Evolutionary conservation across 1,140 invertebrate species (phyloP).

Genomic region (Cecropterus lyciades): DNA sequence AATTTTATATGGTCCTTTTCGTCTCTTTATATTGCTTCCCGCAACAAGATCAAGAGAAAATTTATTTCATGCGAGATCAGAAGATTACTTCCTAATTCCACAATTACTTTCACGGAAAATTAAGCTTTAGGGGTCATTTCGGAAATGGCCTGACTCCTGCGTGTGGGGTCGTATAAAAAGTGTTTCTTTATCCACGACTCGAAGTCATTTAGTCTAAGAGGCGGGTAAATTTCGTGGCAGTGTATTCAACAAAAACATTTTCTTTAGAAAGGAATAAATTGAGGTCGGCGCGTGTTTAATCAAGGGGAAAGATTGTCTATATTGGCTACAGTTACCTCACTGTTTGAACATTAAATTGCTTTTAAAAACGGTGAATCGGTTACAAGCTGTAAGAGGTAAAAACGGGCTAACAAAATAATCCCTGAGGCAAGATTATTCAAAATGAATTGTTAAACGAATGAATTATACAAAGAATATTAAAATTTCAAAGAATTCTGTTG

Average conservation of each 20-base stretch:
- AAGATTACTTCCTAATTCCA: conserved; percentile 23
- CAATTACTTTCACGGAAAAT: conserved; percentile 29
- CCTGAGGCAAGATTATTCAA: too few relatives aligned
- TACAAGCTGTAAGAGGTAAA: neutral
- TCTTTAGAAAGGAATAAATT: conserved; percentile 23
- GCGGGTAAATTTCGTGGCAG: neutral
- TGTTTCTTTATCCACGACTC: conserved; percentile 5
- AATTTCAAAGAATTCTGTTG: too few relatives aligned
- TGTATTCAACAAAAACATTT: conserved; percentile 17
- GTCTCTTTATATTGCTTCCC: conserved; percentile 7
- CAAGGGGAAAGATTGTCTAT: conserved; percentile 22
- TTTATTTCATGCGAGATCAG: conserved; percentile 18
- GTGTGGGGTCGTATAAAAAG: conserved; percentile 10
- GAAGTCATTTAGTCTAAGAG: conserved; percentile 11
- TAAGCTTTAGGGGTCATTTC: conserved; percentile 12
- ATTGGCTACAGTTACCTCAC: conserved; percentile 10
- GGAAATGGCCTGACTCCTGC: conserved; percentile 15
- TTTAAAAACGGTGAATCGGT: neutral
- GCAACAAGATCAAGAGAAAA: conserved; percentile 19
- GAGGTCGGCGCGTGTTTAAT: conserved; percentile 19
- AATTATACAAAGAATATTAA: too few relatives aligned
- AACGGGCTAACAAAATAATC: neutral
- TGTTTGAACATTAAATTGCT: conserved; percentile 5
- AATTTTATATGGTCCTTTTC: conserved; percentile 26
- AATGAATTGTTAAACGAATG: too few relatives aligned